Conservation (phyloP, 2,797 vertebrate species). For the Phoeniculus purpureus region DNA sequence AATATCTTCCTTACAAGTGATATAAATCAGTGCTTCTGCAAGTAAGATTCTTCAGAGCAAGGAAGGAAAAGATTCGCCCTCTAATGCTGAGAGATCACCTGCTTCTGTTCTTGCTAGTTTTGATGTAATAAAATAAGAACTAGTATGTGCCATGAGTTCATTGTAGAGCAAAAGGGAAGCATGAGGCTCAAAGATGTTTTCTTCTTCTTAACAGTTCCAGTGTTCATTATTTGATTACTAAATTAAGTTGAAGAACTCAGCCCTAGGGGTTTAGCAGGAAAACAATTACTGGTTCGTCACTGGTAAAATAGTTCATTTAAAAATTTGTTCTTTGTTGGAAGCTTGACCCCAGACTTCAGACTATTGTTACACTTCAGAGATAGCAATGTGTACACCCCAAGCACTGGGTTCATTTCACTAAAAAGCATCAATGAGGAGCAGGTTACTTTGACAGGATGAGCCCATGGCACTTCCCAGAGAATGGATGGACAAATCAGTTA, state of each 20-base stretch:
- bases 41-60: neutral
- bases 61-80: neutral
- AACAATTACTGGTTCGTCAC: neutral
- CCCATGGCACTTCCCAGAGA: conserved; percentile 26
- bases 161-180: neutral
- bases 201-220: neutral
- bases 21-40: neutral
- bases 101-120: neutral
- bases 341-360: conserved; percentile 7
- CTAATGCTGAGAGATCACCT: neutral
- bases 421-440: conserved; percentile 17
- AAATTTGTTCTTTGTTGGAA: conserved; percentile 34
- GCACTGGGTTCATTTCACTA: conserved; percentile 42
- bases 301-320: conserved; percentile 31
- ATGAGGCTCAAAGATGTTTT: neutral
- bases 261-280: neutral
- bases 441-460: conserved; percentile 45
- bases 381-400: neutral
- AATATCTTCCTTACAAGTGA: neutral
- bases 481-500: conserved; percentile 55
- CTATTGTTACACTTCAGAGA: conserved; percentile 2
- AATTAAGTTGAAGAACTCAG: conserved; percentile 13
- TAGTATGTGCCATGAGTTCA: neutral
- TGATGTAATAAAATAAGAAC: neutral
- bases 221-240: neutral